A percentile compares a stretch with the other conserved stretches of the same genome.
phyloP scores from a whole-genome alignment of 2,888 invertebrate genomes.

The Germaria angustata region DNA sequence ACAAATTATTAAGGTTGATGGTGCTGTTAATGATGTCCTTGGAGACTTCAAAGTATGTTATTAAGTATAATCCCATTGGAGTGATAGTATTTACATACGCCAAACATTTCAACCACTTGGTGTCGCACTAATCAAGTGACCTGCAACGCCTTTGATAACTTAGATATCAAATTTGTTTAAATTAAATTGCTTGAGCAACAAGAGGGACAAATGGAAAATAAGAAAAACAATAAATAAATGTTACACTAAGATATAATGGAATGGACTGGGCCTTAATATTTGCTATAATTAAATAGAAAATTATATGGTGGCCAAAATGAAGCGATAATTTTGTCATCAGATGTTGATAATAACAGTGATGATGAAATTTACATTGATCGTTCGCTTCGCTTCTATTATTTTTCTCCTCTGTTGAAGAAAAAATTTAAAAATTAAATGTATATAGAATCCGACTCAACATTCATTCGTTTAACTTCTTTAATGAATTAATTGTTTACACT shows the following conservation, averaged over 20 bases:
- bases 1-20: not conserved
- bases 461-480: slow-evolving; percentile 74
- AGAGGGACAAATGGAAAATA: not conserved
- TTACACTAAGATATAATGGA: not conserved
- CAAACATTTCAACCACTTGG: not conserved
- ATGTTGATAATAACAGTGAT: not conserved
- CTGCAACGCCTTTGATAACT: slow-evolving; percentile 13
- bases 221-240: not conserved
- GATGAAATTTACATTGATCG: not conserved
- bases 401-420: no score
- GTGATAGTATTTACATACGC: slow-evolving; percentile 5
- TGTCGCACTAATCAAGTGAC: not conserved
- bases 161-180: not conserved
- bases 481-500: no score
- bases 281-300: not conserved
- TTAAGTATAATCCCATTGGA: slow-evolving; percentile 16
- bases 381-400: no score
- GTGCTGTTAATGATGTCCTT: slow-evolving; percentile 5
- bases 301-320: not conserved
- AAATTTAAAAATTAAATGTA: not conserved
- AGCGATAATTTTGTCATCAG: no score
- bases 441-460: slow-evolving; percentile 17
- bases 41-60: not conserved
- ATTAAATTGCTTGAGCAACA: not conserved
- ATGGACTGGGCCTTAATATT: not conserved